These are phyloP conservation scores for Melinopterus prodromus DNA, from an alignment of 2,888 invertebrate species.

Conservation along the genomic window DNA sequence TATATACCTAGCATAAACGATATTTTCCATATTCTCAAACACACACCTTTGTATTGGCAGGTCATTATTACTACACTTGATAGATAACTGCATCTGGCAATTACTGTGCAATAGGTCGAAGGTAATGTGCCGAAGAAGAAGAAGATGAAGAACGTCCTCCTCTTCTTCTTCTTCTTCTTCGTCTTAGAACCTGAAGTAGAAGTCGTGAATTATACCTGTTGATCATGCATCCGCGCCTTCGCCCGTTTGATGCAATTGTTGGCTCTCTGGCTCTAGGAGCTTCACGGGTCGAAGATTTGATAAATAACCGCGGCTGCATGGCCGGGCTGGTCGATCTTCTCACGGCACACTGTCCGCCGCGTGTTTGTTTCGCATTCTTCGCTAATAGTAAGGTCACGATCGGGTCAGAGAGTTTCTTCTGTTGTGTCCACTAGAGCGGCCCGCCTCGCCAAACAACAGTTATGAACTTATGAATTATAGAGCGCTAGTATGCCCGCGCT, in stretches of 20 bases:
- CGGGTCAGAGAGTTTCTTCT: slow-evolving; percentile 29
- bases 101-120: neutral
- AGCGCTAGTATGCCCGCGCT: neutral
- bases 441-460: neutral
- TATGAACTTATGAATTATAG: neutral
- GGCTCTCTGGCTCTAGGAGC: neutral
- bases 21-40: neutral
- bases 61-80: neutral
- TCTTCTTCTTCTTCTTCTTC: too few species aligned
- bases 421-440: neutral
- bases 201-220: slow-evolving; percentile 14
- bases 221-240: slow-evolving; percentile 14
- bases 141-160: too few species aligned
- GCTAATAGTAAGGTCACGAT: slow-evolving; percentile 34
- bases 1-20: too few species aligned
- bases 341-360: slow-evolving; percentile 34
- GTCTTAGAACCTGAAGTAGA: too few species aligned
- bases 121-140: neutral
- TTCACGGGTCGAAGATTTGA: slow-evolving; percentile 24
- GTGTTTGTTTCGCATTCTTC: slow-evolving; percentile 38
- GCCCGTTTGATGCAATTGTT: slow-evolving; percentile 21
- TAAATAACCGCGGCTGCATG: neutral
- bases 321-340: slow-evolving; percentile 29
- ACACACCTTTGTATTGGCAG: neutral
- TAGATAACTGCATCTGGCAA: neutral